Evolutionary conservation across 2,797 vertebrate genomes (phyloP), one percentile per base, ranked within the genome.

Genomic region (Enteromius anoplus): DNA sequence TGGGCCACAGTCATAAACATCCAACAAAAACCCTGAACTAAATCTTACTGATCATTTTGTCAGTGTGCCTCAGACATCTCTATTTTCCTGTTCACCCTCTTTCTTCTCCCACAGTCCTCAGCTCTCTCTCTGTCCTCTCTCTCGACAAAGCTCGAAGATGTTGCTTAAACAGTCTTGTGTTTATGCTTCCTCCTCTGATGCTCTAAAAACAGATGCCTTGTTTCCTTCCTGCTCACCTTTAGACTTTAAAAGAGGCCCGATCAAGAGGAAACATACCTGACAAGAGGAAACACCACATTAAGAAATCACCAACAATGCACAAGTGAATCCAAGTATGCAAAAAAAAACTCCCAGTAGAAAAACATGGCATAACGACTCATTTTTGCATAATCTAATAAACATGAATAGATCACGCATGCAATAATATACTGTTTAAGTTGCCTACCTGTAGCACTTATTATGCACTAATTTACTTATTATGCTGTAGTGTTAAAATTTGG

Each of bases 271-370:
- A 26, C 40, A 4, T 70, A 45, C 6, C 68, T 26, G n/a, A 45
- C 40, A 15, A 1, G 40, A 23, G 66, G 40, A 47, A 70, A 17
- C 66, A 15, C 42, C 42, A 47, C 15, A 15, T 45, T n/a, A n/a
- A 42, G 37, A 37, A 3, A 69, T 14, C 10, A 7, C 6, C n/a
- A 47, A n/a, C n/a, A 70, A 69, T 45, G 37, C 40, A 69, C 0
- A 69, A 26, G 12, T 47, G 40, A 70, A 26, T 45, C 3, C n/a
- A 47, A 70, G 12, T 26, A 70, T 45, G n/a, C 12, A 26, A 23
- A 70, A 71, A 71, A 71, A 71, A 47, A 14, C 23, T 71, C 68
- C 3, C 66, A 42, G 37, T n/a, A 14, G 37, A 37, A 17, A 70
- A 45, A 29, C 14, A 42, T 71, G 29, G 68, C 12, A 45, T 47